Base-by-base conservation (phyloP, 2,888 invertebrate genomes). In the Drosophila atripex region DNA sequence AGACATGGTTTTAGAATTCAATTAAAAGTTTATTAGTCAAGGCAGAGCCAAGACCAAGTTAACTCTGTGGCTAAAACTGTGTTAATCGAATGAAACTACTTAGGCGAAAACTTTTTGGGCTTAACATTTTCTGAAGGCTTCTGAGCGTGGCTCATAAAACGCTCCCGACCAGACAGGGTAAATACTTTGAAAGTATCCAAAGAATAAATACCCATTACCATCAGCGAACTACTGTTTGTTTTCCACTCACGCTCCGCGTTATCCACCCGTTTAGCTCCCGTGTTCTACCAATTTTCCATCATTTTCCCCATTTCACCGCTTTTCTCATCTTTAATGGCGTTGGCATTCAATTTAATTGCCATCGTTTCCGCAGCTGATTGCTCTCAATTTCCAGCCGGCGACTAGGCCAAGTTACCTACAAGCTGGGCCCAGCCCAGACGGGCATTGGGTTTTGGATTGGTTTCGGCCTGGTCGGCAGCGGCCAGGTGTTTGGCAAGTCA, bases 321-420 rank as follows among this genome's bases (percentile, higher is more conserved):
- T 30, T 32, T 46, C 45, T 43, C 61, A 60, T 58, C 75, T 57
- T 57, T 79, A 78, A 78, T 79, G 77, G 70, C 58, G 63, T 65
- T 70, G 73, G 63, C 75, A 80, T 73, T 82, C 74, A 74, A 78
- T 80, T 87, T 85, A 83, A 83, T 87, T 83, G 86, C 71, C 83
- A 59, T 71, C 78, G 63, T 73, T 77, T 76, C 75, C 70, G 68
- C 18, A 63, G 64, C 38, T 64, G 65, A 56, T 66, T 71, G 68
- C 63, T 71, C 60, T 65, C 64, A 57, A 71, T 73, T 71, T 66
- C 72, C 63, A 61, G 54, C 25, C 49, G 32, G 25, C 49, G 46
- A 51, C 61, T 71, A 71, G 71, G 60, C 54, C 32, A 39, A 55
- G 68, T 55, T 47, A 63, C 50, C 39, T 58, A 28, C 28, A 9